phyloP scores from a whole-genome alignment of 2,113 vertebrate species.

The Gracilinanus agilis region DNA sequence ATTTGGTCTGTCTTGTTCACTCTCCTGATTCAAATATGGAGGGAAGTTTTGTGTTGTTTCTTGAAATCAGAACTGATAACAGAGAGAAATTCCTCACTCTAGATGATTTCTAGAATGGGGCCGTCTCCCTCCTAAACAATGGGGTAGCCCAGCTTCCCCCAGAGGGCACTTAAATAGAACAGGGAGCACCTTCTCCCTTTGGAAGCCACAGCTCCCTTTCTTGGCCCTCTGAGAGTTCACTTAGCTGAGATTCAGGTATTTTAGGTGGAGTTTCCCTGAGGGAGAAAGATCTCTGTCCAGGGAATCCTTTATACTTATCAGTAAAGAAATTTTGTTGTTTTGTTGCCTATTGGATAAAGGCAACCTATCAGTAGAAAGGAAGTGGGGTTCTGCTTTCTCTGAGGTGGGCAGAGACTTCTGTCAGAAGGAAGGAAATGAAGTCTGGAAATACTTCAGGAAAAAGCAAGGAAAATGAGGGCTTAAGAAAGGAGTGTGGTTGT shows the following conservation, averaged over 20 bases:
- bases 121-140: background rate
- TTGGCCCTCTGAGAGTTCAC: background rate
- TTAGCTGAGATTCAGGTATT: background rate
- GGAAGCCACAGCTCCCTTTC: background rate
- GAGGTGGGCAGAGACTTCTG: background rate
- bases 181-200: background rate
- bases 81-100: background rate
- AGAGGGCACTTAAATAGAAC: rapidly evolving
- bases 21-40: background rate
- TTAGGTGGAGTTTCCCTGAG: background rate
- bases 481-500: background rate
- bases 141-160: background rate
- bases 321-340: background rate
- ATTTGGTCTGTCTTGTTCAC: background rate
- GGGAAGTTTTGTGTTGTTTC: background rate
- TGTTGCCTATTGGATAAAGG: background rate
- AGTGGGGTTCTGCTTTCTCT: too few relatives aligned
- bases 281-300: background rate
- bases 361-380: background rate
- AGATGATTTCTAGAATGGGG: background rate
- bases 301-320: too few relatives aligned
- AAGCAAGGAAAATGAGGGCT: background rate
- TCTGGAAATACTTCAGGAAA: background rate
- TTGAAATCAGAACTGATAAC: background rate
- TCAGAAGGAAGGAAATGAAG: background rate